phyloP scores from a whole-genome alignment of 2,888 invertebrate genomes.

The Nemotelus pantherinus region DNA sequence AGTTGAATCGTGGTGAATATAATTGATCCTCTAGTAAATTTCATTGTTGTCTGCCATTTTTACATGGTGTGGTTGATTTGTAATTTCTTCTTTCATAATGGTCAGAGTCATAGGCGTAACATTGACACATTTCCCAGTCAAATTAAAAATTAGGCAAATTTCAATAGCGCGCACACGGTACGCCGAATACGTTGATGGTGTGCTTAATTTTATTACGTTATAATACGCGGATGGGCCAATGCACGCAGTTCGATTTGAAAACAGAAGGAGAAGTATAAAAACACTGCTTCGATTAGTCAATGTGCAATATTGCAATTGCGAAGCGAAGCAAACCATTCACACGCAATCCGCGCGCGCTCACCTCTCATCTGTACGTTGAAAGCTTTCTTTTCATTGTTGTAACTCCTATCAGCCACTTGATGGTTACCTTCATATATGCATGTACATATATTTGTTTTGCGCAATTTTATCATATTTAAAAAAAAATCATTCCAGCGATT shows the following conservation, averaged over 20 bases:
- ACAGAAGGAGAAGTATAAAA: not conserved
- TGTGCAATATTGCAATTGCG: slow-evolving; percentile 39
- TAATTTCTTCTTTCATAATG: not conserved
- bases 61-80: not conserved
- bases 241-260: not conserved
- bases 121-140: slow-evolving; percentile 29
- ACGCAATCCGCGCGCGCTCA: slow-evolving; percentile 1
- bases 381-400: slow-evolving; percentile 11
- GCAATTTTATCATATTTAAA: slow-evolving; percentile 15
- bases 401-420: not conserved
- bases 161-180: slow-evolving; percentile 25
- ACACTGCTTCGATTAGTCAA: slow-evolving; percentile 30
- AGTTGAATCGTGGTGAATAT: too few species aligned
- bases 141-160: slow-evolving; percentile 35
- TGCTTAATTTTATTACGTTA: slow-evolving; percentile 37
- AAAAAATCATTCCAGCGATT: not conserved
- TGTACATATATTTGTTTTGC: not conserved
- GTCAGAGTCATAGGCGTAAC: slow-evolving; percentile 6
- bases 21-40: too few species aligned
- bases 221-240: slow-evolving; percentile 35
- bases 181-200: slow-evolving; percentile 23
- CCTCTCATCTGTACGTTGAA: not conserved
- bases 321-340: slow-evolving; percentile 7
- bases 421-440: too few species aligned
- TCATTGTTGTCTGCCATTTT: too few species aligned